Conservation (phyloP, 2,888 invertebrate genomes). For the Rhamnusium bicolor region DNA sequence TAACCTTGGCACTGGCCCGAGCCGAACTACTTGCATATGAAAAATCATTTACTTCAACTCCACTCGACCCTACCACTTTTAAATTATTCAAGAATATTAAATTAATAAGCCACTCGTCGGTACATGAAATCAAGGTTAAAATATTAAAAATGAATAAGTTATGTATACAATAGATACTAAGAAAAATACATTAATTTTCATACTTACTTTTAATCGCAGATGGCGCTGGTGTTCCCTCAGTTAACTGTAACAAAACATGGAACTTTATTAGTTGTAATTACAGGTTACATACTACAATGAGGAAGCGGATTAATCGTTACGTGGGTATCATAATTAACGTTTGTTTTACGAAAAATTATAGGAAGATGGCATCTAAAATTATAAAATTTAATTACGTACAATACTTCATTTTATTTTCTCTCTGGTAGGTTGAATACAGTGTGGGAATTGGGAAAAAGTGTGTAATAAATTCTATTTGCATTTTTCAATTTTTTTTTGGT, state of each 20-base stretch:
- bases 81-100: conserved; percentile 30
- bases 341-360: neutral
- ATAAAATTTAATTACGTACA: neutral
- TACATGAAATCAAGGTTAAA: conserved; percentile 13
- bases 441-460: too few relatives aligned
- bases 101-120: conserved; percentile 6
- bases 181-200: conserved; percentile 17
- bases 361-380: neutral
- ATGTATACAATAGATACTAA: conserved; percentile 31
- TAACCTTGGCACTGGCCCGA: too few relatives aligned
- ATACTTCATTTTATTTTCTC: neutral
- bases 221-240: conserved; percentile 68
- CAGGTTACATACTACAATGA: neutral
- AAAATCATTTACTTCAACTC: neutral
- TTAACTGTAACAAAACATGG: conserved; percentile 67
- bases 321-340: neutral
- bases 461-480: too few relatives aligned
- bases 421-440: neutral
- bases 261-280: neutral
- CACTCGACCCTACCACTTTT: conserved; percentile 4
- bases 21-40: neutral
- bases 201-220: conserved; percentile 71
- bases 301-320: neutral
- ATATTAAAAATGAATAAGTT: conserved; percentile 25
- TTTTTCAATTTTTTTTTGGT: too few relatives aligned